Evolutionary conservation across 2,113 vertebrate genomes (phyloP).

Genomic region (Willisornis vidua): DNA sequence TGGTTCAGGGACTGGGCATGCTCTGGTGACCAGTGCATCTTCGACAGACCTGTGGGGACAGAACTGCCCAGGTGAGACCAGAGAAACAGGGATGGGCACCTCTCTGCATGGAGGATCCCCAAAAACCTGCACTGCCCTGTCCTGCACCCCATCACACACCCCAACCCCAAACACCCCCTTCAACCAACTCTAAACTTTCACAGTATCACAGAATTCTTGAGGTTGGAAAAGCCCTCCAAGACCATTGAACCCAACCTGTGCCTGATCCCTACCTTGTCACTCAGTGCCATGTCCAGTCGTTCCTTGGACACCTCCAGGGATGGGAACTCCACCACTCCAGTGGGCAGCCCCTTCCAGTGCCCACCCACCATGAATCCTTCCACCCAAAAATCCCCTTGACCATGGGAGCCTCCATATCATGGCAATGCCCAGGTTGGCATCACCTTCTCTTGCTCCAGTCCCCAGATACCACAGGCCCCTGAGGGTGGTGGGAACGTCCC

Average conservation of each 20-base stretch:
- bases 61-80: rapidly evolving
- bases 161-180: too few species aligned
- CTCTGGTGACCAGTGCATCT: constrained; percentile 99
- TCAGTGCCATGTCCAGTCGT: background rate
- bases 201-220: rapidly evolving
- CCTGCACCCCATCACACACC: rapidly evolving
- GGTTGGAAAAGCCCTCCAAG: background rate
- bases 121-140: rapidly evolving
- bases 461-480: rapidly evolving
- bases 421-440: rapidly evolving
- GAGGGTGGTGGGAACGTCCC: background rate
- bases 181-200: rapidly evolving
- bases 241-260: rapidly evolving
- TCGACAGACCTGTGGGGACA: constrained; percentile 74
- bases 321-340: background rate
- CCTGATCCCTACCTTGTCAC: rapidly evolving
- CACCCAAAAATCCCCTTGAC: rapidly evolving
- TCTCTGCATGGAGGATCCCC: rapidly evolving
- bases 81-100: rapidly evolving
- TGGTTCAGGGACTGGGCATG: constrained; percentile 98
- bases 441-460: background rate
- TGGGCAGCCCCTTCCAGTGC: rapidly evolving
- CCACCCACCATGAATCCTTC: background rate
- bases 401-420: rapidly evolving
- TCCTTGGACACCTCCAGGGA: background rate